A percentile compares a stretch with the other conserved stretches of the same genome.
Conservation (phyloP, 2,797 vertebrate species). For the Sebastes hubbsi region DNA sequence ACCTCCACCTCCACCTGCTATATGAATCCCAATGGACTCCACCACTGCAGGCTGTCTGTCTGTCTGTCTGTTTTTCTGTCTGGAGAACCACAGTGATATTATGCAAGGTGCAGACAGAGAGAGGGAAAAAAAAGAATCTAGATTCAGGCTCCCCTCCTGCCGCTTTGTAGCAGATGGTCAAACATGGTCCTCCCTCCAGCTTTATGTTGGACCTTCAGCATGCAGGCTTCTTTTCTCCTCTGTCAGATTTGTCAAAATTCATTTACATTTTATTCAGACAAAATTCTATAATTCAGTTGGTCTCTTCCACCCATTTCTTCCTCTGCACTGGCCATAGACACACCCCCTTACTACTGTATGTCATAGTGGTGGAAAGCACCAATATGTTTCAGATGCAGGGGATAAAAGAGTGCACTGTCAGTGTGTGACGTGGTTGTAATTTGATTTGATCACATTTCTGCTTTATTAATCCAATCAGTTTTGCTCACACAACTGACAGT, state of each 20-base stretch:
- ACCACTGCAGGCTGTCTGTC: conserved; percentile 35
- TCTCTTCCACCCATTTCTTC: neutral
- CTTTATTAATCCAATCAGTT: neutral
- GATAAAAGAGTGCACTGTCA: neutral
- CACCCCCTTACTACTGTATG: conserved; percentile 18
- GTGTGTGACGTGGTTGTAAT: neutral
- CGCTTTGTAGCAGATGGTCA: conserved; percentile 71
- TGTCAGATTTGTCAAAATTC: neutral
- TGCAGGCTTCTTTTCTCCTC: neutral
- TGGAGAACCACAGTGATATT: conserved; percentile 27
- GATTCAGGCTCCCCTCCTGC: conserved; percentile 60
- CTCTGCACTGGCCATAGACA: conserved; percentile 1
- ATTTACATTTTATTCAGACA: neutral
- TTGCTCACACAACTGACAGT: neutral
- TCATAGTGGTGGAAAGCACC: neutral
- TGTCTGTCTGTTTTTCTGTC: conserved; percentile 44
- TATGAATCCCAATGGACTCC: conserved; percentile 33
- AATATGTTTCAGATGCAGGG: neutral
- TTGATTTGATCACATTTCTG: neutral
- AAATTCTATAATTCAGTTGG: neutral
- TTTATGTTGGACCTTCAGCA: conserved; percentile 39
- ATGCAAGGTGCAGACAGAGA: conserved; percentile 40
- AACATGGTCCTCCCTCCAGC: conserved; percentile 31
- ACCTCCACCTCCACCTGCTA: conserved; percentile 42
- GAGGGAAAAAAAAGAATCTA: neutral